A percentile compares a stretch with the other conserved stretches of the same genome.
Evolutionary conservation across 2,888 invertebrate species (phyloP).

Genomic region (Ophraella communa): DNA sequence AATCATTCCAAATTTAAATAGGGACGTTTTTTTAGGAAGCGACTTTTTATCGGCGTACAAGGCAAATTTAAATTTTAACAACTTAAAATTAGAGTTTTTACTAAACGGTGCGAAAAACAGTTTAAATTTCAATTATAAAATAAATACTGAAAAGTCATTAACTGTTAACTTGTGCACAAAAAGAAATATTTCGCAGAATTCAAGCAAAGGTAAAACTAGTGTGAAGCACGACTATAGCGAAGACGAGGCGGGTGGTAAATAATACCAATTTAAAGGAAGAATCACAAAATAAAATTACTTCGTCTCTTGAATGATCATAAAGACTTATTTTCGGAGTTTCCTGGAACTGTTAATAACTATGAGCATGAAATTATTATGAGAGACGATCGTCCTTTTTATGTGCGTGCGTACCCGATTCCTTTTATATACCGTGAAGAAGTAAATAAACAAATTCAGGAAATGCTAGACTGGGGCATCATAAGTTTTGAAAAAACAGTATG

Average conservation of each 20-base stretch:
- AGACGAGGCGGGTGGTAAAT: too few relatives aligned
- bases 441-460: conserved; percentile 4
- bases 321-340: too few relatives aligned
- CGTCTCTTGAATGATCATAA: too few relatives aligned
- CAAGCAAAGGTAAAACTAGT: too few relatives aligned
- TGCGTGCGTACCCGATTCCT: conserved; percentile 13
- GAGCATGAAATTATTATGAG: conserved; percentile 10
- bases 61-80: conserved; percentile 11
- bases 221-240: too few relatives aligned
- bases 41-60: conserved; percentile 3
- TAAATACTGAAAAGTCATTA: neutral
- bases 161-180: too few relatives aligned
- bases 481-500: conserved; percentile 17
- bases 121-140: neutral
- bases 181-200: too few relatives aligned
- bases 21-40: conserved; percentile 6
- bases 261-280: too few relatives aligned
- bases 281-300: too few relatives aligned
- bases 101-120: neutral
- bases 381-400: conserved; percentile 14
- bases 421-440: neutral
- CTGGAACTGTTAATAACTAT: too few relatives aligned
- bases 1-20: conserved; percentile 8
- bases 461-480: conserved; percentile 25
- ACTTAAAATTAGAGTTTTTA: neutral